phyloP scores from a whole-genome alignment of 2,888 invertebrate species.

The Zygaena filipendulae region DNA sequence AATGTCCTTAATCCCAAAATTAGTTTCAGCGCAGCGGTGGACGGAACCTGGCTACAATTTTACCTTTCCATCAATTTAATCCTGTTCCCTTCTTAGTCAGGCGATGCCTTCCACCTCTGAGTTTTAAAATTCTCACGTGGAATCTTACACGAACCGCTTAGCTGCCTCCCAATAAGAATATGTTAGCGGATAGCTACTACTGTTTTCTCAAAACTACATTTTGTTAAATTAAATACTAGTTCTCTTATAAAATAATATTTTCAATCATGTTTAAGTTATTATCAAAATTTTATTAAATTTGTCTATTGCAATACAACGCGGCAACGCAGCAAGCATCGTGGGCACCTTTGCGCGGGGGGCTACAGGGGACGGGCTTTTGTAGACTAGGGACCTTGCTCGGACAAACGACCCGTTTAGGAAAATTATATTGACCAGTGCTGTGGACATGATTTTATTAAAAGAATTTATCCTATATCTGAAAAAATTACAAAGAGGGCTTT shows the following conservation, averaged over 20 bases:
- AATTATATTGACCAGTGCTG: too few relatives aligned
- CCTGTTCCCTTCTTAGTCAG: conserved; percentile 52
- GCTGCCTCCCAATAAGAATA: conserved; percentile 53
- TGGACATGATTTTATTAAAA: too few relatives aligned
- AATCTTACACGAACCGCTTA: conserved; percentile 58
- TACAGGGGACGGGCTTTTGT: too few relatives aligned
- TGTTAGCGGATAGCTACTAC: too few relatives aligned
- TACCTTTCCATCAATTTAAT: conserved; percentile 30
- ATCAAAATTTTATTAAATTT: conserved; percentile 13
- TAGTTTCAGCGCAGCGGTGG: conserved; percentile 65
- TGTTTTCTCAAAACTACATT: conserved; percentile 4
- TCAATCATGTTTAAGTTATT: conserved; percentile 11
- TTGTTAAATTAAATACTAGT: conserved; percentile 2
- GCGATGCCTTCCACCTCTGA: conserved; percentile 68
- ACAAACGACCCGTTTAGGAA: too few relatives aligned
- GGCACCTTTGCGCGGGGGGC: too few relatives aligned
- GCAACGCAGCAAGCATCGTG: too few relatives aligned
- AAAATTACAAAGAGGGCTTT: too few relatives aligned
- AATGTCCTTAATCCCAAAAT: too few relatives aligned
- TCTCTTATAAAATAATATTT: conserved; percentile 11
- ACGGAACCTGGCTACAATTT: conserved; percentile 36
- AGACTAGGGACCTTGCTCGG: too few relatives aligned
- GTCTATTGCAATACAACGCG: conserved; percentile 11
- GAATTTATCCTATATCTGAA: too few relatives aligned
- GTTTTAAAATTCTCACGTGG: conserved; percentile 44